phyloP scores from a whole-genome alignment of 2,797 vertebrate genomes.

The Pteronotus mesoamericanus region DNA sequence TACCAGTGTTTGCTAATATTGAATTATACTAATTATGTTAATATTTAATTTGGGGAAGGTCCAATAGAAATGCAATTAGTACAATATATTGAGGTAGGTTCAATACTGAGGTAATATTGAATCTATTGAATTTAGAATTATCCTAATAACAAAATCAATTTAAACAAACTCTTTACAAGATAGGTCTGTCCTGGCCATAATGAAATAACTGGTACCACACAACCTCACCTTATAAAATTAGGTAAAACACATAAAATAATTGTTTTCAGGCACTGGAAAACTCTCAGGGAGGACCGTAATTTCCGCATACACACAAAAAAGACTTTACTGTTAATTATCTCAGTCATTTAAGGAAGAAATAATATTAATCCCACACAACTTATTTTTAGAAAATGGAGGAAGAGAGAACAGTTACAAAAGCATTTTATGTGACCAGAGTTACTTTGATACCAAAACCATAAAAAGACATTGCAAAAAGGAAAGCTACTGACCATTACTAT shows the following conservation, averaged over 20 bases:
- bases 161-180: not conserved
- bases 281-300: not conserved
- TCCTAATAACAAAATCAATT: not conserved
- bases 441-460: not conserved
- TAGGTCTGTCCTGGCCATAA: not conserved
- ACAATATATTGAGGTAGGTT: not conserved
- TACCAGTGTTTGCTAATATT: conserved; percentile 6
- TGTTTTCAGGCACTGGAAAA: not conserved
- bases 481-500: not conserved
- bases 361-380: not conserved
- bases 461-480: not conserved
- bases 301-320: not conserved
- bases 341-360: conserved; percentile 1
- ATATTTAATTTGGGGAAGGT: not conserved
- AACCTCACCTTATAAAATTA: not conserved
- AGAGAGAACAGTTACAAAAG: not conserved
- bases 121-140: not conserved
- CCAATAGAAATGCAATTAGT: not conserved
- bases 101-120: not conserved
- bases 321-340: not conserved
- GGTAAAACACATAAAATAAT: not conserved
- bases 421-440: not conserved
- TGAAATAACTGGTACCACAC: not conserved
- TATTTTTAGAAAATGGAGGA: not conserved
- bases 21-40: conserved; percentile 25